Percentiles rank a stretch among this genome's conserved stretches.
These are phyloP conservation scores for Geopemphigus sp. DNA, from an alignment of 1,140 invertebrate genomes.

Conservation along the genomic window DNA sequence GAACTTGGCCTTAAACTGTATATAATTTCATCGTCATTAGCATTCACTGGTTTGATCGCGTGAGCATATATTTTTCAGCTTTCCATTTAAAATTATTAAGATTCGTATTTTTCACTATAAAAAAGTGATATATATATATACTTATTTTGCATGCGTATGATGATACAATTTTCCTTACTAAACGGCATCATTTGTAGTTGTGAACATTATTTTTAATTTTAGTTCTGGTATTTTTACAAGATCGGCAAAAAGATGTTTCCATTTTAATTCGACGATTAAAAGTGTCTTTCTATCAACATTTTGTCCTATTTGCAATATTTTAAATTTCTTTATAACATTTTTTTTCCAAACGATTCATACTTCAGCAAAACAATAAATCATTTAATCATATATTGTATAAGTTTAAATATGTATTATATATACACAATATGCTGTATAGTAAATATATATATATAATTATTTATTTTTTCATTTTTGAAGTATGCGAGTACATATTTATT, in stretches of 20 bases:
- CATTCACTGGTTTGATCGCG: not conserved
- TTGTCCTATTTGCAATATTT: not conserved
- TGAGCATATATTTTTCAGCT: not conserved
- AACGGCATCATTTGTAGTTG: too few relatives aligned
- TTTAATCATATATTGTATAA: slow-evolving; percentile 2
- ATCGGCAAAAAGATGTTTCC: not conserved
- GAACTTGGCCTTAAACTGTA: slow-evolving; percentile 30
- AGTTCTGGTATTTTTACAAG: not conserved
- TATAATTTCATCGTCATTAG: slow-evolving; percentile 1
- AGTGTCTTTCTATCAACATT: not conserved
- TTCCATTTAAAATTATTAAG: not conserved
- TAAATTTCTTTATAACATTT: not conserved
- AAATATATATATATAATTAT: not conserved
- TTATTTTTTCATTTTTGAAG: not conserved
- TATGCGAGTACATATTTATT: not conserved
- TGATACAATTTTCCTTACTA: not conserved
- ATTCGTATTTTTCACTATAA: too few relatives aligned
- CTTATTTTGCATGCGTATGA: not conserved
- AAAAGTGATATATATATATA: too few relatives aligned
- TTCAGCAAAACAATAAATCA: slow-evolving; percentile 4
- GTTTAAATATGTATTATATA: not conserved
- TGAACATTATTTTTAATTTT: not conserved
- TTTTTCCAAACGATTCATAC: not conserved
- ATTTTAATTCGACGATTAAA: not conserved
- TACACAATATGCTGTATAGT: not conserved